Conservation (phyloP, 2,888 invertebrate species). For the Psylliodes chrysocephalus region DNA sequence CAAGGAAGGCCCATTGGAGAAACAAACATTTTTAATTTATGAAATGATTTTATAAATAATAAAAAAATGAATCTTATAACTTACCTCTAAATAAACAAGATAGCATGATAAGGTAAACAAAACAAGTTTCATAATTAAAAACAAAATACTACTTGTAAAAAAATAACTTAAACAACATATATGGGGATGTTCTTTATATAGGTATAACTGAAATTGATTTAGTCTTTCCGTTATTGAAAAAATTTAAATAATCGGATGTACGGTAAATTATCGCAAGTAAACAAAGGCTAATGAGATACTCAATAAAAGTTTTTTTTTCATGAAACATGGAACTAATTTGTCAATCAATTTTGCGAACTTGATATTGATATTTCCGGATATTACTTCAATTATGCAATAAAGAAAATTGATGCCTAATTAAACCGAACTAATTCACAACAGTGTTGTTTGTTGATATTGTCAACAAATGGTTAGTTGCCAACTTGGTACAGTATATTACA, state of each 20-base stretch:
- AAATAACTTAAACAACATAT: constrained; percentile 24
- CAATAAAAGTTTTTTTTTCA: constrained; percentile 27
- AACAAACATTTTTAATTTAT: no score
- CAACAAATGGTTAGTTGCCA: no score
- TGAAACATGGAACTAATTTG: constrained; percentile 48
- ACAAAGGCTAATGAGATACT: constrained; percentile 39
- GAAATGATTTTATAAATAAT: no score
- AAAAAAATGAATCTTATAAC: no score
- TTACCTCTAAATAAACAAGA: constrained; percentile 34
- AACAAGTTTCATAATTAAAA: constrained; percentile 30
- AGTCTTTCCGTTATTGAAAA: constrained; percentile 31
- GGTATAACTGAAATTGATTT: not conserved
- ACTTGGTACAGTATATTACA: no score
- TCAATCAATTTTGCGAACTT: constrained; percentile 44
- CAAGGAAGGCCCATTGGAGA: no score
- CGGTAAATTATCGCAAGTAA: constrained; percentile 49
- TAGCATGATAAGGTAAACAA: constrained; percentile 22
- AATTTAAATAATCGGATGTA: constrained; percentile 53
- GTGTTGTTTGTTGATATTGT: not conserved
- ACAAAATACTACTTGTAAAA: constrained; percentile 2
- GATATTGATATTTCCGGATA: constrained; percentile 30
- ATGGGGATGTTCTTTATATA: not conserved
- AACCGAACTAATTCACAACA: not conserved
- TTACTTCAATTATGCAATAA: constrained; percentile 7
- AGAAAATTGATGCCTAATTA: constrained; percentile 4